These are phyloP conservation scores for Thelaira solivaga DNA, from an alignment of 2,888 invertebrate genomes.

Conservation along the genomic window DNA sequence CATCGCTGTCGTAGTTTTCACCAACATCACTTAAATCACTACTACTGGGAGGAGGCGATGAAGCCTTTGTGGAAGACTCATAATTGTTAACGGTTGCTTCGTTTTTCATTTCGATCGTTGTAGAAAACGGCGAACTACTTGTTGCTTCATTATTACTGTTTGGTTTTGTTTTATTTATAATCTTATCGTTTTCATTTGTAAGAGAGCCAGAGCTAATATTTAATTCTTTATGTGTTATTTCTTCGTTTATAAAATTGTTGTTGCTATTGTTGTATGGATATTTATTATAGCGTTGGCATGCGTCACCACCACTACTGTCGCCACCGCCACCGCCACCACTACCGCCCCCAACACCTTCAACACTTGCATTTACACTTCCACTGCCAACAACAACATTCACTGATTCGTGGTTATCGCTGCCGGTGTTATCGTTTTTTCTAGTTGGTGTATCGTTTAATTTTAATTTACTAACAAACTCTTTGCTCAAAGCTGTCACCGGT, in stretches of 20 bases:
- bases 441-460: constrained; percentile 47
- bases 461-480: constrained; percentile 70
- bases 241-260: constrained; percentile 38
- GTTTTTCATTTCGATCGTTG: constrained; percentile 62
- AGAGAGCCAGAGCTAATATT: constrained; percentile 53
- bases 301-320: constrained; percentile 41
- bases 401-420: constrained; percentile 39
- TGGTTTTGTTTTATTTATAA: constrained; percentile 47
- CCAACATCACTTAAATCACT: constrained; percentile 66
- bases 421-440: constrained; percentile 50
- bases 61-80: constrained; percentile 53
- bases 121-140: constrained; percentile 8
- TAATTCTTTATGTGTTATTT: constrained; percentile 51
- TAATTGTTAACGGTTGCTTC: constrained; percentile 62
- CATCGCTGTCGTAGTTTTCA: constrained; percentile 65
- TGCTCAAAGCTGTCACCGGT: constrained; percentile 71
- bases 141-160: constrained; percentile 45
- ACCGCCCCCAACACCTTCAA: constrained; percentile 29
- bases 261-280: constrained; percentile 45
- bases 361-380: constrained; percentile 27
- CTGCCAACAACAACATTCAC: constrained; percentile 8
- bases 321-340: constrained; percentile 30
- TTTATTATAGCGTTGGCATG: constrained; percentile 50
- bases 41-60: constrained; percentile 65
- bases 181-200: constrained; percentile 59